Evolutionary conservation across 2,113 vertebrate genomes (phyloP).

Genomic region (Entomyzon cyanotis): DNA sequence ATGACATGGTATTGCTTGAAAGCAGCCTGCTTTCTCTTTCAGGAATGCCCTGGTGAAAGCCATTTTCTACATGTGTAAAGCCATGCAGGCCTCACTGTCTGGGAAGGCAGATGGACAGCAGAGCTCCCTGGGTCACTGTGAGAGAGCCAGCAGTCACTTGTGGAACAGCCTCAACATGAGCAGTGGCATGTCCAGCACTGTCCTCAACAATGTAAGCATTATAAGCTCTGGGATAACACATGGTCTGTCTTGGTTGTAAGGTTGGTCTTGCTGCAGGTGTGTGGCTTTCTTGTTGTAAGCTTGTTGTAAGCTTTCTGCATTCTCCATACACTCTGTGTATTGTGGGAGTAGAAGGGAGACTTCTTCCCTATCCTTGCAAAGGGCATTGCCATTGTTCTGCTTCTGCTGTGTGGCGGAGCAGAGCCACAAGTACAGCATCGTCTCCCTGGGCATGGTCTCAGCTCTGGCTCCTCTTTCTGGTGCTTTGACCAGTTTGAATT

Average conservation of each 20-base stretch:
- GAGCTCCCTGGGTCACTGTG: slow-evolving; percentile 83
- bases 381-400: neutral
- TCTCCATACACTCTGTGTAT: neutral
- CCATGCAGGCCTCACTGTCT: slow-evolving; percentile 86
- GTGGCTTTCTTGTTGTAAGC: neutral
- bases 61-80: slow-evolving; percentile 85
- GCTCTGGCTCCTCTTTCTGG: neutral
- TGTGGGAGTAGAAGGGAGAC: neutral
- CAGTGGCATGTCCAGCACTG: slow-evolving; percentile 67
- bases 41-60: slow-evolving; percentile 91
- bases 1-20: neutral
- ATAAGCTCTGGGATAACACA: neutral
- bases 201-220: slow-evolving; percentile 85
- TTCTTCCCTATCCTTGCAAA: neutral
- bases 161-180: slow-evolving; percentile 86
- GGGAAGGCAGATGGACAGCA: slow-evolving; percentile 85
- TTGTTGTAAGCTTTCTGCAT: no score
- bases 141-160: slow-evolving; percentile 88
- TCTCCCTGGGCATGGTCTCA: neutral
- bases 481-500: neutral
- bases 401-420: neutral
- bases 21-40: neutral
- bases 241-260: neutral
- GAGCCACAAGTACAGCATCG: rapidly evolving
- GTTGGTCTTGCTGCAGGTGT: neutral